Conservation (phyloP, 2,888 invertebrate genomes). For the Tachina grossa region DNA sequence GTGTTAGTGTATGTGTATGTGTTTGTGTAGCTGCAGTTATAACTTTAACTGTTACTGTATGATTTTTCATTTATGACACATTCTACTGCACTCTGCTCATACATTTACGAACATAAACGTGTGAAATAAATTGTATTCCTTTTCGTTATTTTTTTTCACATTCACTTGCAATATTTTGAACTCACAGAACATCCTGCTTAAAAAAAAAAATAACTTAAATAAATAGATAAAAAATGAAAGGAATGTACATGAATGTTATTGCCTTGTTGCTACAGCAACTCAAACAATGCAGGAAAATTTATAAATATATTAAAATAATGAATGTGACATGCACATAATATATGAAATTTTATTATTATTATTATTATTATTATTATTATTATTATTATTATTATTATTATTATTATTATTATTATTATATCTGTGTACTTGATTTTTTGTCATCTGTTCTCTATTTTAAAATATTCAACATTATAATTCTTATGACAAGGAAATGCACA, state of each 20-base stretch:
- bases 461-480: slow-evolving; percentile 46
- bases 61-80: slow-evolving; percentile 71
- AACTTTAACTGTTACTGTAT: slow-evolving; percentile 60
- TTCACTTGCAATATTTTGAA: slow-evolving; percentile 28
- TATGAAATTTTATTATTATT: slow-evolving; percentile 51
- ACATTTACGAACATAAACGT: slow-evolving; percentile 29
- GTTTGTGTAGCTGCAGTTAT: slow-evolving; percentile 20
- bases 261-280: slow-evolving; percentile 41
- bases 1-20: slow-evolving; percentile 1
- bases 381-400: slow-evolving; percentile 49
- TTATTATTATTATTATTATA: slow-evolving; percentile 35
- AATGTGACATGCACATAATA: slow-evolving; percentile 40
- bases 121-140: slow-evolving; percentile 49
- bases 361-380: slow-evolving; percentile 28
- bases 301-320: slow-evolving; percentile 55
- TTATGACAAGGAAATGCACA: slow-evolving; percentile 22
- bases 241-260: slow-evolving; percentile 11
- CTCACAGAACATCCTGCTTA: slow-evolving; percentile 48
- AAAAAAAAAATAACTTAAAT: not conserved
- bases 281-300: slow-evolving; percentile 12
- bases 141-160: slow-evolving; percentile 34
- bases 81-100: slow-evolving; percentile 9
- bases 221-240: not conserved
- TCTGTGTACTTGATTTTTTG: slow-evolving; percentile 37
- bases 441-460: slow-evolving; percentile 14